phyloP scores from a whole-genome alignment of 2,113 vertebrate species.

The Urocolius indicus region DNA sequence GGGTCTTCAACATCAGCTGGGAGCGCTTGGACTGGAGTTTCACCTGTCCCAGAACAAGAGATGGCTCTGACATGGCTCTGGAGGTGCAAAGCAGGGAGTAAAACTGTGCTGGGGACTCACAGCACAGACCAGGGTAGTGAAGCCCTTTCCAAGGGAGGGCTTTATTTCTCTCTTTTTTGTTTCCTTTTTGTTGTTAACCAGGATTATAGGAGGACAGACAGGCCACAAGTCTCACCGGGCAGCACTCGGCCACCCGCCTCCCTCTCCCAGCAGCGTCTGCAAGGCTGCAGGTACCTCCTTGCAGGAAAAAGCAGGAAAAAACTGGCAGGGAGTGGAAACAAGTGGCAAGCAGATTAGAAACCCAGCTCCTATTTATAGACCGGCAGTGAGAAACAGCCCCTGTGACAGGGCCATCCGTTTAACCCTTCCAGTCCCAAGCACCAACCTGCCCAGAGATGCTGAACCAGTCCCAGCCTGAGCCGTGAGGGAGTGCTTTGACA shows the following conservation, averaged over 20 bases:
- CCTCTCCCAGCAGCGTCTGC: neutral
- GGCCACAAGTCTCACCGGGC: accelerated
- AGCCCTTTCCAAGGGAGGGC: neutral
- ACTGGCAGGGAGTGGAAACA: constrained; percentile 63
- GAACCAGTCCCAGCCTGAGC: neutral
- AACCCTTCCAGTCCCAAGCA: constrained; percentile 22
- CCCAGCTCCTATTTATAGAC: constrained; percentile 73
- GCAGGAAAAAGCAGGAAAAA: constrained; percentile 75
- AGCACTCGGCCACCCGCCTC: neutral
- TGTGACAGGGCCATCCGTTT: neutral
- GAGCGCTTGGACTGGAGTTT: neutral
- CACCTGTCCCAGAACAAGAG: neutral
- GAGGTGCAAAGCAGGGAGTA: neutral
- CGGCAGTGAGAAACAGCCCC: constrained; percentile 30
- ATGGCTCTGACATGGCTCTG: accelerated
- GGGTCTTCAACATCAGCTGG: neutral
- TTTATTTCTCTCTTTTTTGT: neutral
- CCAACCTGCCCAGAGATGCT: neutral
- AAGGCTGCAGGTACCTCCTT: constrained; percentile 17
- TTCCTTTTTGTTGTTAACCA: neutral
- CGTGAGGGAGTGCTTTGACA: neutral
- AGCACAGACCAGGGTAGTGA: neutral
- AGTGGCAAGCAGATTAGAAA: constrained; percentile 74
- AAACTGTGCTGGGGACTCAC: neutral
- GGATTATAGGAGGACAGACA: neutral